Evolutionary conservation across 2,797 vertebrate genomes (phyloP).

Genomic region (Dromococcyx pavoninus): DNA sequence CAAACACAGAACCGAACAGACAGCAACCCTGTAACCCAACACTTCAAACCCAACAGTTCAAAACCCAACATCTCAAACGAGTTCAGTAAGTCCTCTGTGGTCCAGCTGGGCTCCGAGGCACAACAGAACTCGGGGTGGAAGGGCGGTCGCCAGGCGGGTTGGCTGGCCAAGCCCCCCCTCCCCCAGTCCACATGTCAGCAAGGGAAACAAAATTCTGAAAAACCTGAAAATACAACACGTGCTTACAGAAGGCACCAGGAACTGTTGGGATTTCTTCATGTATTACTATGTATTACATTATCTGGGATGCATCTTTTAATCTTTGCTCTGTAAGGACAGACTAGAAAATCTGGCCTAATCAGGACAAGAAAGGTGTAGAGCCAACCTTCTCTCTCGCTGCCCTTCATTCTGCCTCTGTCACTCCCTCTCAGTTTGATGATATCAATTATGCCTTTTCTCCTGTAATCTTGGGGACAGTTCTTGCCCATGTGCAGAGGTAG

Average conservation of each 20-base stretch:
- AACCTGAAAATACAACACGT: too few species aligned
- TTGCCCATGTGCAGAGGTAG: background rate
- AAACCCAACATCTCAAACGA: too few species aligned
- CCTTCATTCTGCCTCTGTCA: background rate
- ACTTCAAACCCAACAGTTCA: too few species aligned
- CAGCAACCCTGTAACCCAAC: too few species aligned
- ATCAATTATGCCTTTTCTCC: background rate
- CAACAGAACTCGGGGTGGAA: too few species aligned
- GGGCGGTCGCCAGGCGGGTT: too few species aligned
- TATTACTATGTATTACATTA: background rate
- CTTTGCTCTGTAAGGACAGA: background rate
- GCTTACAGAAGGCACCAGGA: background rate
- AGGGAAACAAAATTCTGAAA: too few species aligned
- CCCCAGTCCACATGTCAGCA: too few species aligned
- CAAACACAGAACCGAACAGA: too few species aligned
- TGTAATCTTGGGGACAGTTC: rapidly evolving
- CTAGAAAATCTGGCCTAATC: background rate
- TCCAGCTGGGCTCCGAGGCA: too few species aligned
- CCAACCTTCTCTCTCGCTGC: background rate
- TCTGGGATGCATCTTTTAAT: background rate
- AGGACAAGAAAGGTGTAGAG: background rate
- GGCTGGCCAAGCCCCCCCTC: too few species aligned
- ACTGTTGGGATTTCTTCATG: background rate
- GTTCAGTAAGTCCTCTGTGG: too few species aligned
- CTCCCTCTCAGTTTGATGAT: background rate